Conservation (phyloP, 2,888 invertebrate genomes). For the Pediacus dermestoides region DNA sequence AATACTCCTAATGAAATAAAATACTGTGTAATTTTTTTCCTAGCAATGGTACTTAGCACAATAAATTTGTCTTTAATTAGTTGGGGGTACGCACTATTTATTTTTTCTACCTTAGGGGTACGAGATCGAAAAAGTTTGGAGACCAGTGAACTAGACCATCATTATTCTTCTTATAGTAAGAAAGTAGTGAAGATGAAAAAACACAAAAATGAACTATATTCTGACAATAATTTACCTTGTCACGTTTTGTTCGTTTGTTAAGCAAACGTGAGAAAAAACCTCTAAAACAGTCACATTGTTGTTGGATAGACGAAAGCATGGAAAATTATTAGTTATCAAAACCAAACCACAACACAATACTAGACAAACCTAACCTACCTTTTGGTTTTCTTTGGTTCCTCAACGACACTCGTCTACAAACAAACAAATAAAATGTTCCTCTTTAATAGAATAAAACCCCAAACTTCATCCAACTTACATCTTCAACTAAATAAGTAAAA, state of each 20-base stretch:
- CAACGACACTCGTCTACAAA: conserved; percentile 25
- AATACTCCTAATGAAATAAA: too few species aligned
- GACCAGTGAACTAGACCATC: too few species aligned
- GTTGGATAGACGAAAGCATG: conserved; percentile 37
- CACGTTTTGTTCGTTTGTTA: conserved; percentile 40
- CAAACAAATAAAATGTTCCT: conserved; percentile 5
- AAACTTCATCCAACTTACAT: conserved; percentile 29
- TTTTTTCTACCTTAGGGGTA: too few species aligned
- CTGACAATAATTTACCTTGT: conserved; percentile 37
- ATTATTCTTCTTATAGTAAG: too few species aligned
- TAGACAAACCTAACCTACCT: conserved; percentile 21
- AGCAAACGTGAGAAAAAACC: conserved; percentile 43
- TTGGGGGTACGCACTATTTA: too few species aligned
- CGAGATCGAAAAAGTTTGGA: too few species aligned
- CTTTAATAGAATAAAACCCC: neutral
- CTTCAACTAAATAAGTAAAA: conserved; percentile 38
- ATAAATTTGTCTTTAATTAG: too few species aligned
- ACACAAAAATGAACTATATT: conserved; percentile 2
- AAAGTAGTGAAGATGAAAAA: too few species aligned
- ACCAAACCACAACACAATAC: neutral
- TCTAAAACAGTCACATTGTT: too few species aligned
- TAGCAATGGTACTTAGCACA: too few species aligned
- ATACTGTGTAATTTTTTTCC: too few species aligned
- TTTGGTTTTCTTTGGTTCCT: conserved; percentile 19
- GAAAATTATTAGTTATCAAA: conserved; percentile 21